phyloP scores from a whole-genome alignment of 2,113 vertebrate species.

The Solea senegalensis region DNA sequence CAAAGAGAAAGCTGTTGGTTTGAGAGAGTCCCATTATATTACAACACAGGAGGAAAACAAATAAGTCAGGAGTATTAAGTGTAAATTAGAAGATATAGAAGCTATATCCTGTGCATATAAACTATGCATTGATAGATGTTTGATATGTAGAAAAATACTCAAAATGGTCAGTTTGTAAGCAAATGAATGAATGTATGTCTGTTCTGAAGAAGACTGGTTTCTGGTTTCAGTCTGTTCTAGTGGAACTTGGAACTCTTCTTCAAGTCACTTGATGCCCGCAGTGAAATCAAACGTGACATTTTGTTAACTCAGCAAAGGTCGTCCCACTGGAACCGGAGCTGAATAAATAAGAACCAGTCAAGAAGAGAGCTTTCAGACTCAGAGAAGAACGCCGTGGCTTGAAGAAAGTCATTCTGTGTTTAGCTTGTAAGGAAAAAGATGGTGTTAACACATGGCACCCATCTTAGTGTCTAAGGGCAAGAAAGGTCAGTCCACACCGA shows the following conservation, averaged over 20 bases:
- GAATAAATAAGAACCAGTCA: constrained; percentile 56
- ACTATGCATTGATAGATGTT: neutral
- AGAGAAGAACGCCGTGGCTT: constrained; percentile 10
- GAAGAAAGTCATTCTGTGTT: constrained; percentile 29
- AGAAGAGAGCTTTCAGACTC: constrained; percentile 10
- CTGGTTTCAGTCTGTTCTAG: constrained; percentile 32
- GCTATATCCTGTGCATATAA: neutral
- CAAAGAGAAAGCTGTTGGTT: constrained; percentile 6
- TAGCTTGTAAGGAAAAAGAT: constrained; percentile 10
- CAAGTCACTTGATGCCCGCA: constrained; percentile 58
- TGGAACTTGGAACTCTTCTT: constrained; percentile 39
- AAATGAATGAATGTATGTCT: neutral
- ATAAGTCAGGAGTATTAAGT: neutral
- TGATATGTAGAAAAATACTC: neutral
- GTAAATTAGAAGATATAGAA: neutral
- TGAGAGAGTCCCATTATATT: constrained; percentile 15
- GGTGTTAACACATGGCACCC: constrained; percentile 1
- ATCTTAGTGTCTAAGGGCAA: constrained; percentile 13
- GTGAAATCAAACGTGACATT: constrained; percentile 70
- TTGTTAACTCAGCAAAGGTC: constrained; percentile 64
- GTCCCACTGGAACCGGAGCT: constrained; percentile 38
- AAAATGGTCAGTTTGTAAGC: neutral
- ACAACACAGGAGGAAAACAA: neutral
- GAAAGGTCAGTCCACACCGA: neutral
- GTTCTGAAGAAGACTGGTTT: constrained; percentile 20